These are phyloP conservation scores for Argyra leucocephala DNA, from an alignment of 2,888 invertebrate genomes.

Conservation along the genomic window DNA sequence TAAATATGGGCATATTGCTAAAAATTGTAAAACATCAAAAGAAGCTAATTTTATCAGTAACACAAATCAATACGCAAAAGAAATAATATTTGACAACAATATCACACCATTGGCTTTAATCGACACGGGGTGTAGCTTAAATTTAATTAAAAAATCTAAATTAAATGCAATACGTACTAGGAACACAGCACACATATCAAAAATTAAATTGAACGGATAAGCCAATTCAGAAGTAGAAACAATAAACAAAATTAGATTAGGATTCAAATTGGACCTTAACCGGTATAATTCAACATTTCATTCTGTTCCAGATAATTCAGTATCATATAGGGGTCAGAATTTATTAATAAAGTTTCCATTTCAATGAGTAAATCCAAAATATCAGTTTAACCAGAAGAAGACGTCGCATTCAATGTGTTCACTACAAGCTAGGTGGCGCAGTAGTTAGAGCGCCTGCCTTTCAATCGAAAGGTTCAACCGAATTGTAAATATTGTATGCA, in stretches of 20 bases:
- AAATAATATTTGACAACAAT: background rate
- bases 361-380: background rate
- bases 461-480: too few relatives aligned
- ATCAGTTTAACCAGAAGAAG: background rate
- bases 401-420: background rate
- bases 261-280: background rate
- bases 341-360: background rate
- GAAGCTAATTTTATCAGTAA: background rate
- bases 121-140: background rate
- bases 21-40: background rate
- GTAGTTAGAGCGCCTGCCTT: too few relatives aligned
- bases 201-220: too few relatives aligned
- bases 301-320: background rate
- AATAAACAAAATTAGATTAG: background rate
- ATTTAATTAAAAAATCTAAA: background rate
- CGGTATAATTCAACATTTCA: background rate
- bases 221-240: background rate
- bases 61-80: background rate
- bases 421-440: too few relatives aligned
- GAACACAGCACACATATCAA: too few relatives aligned
- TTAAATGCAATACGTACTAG: too few relatives aligned
- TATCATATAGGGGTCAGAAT: background rate
- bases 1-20: slow-evolving; percentile 11
- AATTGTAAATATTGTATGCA: too few relatives aligned
- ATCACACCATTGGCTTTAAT: background rate